Conservation (phyloP, 2,797 vertebrate genomes). For the Poecilia gillii region DNA sequence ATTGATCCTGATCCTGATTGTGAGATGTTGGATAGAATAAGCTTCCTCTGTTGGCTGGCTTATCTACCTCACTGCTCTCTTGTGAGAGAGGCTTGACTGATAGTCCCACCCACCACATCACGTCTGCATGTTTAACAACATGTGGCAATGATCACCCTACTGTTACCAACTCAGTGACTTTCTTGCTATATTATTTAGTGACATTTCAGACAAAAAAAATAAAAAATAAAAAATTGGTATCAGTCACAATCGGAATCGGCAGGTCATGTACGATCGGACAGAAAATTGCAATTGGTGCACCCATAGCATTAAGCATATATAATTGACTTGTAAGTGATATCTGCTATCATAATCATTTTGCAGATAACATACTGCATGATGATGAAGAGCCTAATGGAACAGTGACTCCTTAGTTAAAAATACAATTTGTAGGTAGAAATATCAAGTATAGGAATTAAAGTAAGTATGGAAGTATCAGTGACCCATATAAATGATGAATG, state of each 20-base stretch:
- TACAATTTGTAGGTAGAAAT: neutral
- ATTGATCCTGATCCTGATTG: neutral
- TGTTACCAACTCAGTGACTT: too few relatives aligned
- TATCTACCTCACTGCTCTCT: too few relatives aligned
- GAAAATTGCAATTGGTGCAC: too few relatives aligned
- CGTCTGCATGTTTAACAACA: too few relatives aligned
- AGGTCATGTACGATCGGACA: too few relatives aligned
- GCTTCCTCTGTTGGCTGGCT: neutral
- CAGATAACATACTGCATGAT: slow-evolving; percentile 8
- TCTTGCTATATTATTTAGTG: too few relatives aligned
- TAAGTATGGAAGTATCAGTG: neutral
- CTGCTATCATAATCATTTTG: neutral
- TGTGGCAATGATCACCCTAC: too few relatives aligned
- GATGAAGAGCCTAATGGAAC: neutral
- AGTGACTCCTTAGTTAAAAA: neutral
- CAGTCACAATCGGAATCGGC: too few relatives aligned
- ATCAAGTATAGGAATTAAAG: neutral
- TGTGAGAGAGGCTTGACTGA: too few relatives aligned
- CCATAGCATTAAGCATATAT: neutral
- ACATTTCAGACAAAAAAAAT: neutral
- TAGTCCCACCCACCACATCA: too few relatives aligned
- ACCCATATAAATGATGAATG: neutral
- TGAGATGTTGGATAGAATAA: neutral
- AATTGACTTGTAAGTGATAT: neutral
- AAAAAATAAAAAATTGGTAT: neutral